Evolutionary conservation across 2,888 invertebrate species (phyloP).

Genomic region (Zaprionus bogoriensis): DNA sequence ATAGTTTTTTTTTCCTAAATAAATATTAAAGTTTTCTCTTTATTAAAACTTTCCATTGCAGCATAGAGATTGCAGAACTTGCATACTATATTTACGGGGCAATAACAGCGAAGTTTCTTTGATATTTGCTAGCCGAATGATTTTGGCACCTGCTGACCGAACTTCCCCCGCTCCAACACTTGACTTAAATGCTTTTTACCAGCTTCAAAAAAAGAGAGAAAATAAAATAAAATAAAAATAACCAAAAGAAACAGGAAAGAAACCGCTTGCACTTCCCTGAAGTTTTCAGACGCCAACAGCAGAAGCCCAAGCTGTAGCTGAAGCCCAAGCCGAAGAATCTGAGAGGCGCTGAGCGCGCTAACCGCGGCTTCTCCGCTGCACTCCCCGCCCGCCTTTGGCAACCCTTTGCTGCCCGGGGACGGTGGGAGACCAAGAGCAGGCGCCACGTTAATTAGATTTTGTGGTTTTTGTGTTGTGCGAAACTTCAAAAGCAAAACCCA

Average conservation of each 20-base stretch:
- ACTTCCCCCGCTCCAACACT: constrained; percentile 3
- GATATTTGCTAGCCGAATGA: constrained; percentile 9
- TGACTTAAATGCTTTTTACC: constrained; percentile 37
- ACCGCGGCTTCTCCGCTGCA: constrained; percentile 18
- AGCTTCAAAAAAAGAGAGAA: constrained; percentile 11
- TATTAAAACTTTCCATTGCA: no score
- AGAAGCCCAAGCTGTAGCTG: constrained; percentile 42
- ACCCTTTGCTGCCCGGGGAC: no score
- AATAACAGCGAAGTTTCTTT: not conserved
- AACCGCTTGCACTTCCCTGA: constrained; percentile 12
- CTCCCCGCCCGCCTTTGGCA: not conserved
- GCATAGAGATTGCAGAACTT: no score
- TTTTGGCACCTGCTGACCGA: constrained; percentile 35
- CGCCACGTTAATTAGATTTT: constrained; percentile 76
- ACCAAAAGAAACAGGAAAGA: no score
- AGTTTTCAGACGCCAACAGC: constrained; percentile 55
- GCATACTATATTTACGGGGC: no score
- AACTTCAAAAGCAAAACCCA: constrained; percentile 73
- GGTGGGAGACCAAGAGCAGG: constrained; percentile 47
- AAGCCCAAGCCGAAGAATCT: not conserved
- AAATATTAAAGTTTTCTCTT: no score
- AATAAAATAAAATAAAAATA: constrained; percentile 4
- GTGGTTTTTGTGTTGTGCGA: constrained; percentile 72
- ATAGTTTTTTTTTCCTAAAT: no score
- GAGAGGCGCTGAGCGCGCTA: constrained; percentile 18